These are phyloP conservation scores for Orius laevigatus DNA, from an alignment of 1,140 invertebrate genomes.

Conservation along the genomic window DNA sequence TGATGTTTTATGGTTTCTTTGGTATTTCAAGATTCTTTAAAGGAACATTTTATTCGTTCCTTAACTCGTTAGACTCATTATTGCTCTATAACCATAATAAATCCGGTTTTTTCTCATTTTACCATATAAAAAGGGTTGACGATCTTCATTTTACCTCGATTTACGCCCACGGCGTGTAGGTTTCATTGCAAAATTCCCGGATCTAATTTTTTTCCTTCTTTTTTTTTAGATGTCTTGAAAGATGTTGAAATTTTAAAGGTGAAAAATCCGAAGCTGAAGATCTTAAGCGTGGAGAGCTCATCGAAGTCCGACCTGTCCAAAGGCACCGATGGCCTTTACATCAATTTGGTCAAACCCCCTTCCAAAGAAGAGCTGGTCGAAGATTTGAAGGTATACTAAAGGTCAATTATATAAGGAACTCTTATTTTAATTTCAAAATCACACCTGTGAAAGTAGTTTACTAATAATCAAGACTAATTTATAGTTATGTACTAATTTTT, in stretches of 20 bases:
- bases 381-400: slow-evolving; percentile 29
- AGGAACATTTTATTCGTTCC: no score
- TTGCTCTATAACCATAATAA: no score
- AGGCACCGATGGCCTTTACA: slow-evolving; percentile 45
- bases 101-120: no score
- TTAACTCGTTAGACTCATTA: no score
- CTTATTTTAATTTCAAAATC: no score
- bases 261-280: slow-evolving; percentile 30
- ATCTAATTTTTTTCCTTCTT: background rate
- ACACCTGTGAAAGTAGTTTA: background rate
- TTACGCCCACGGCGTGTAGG: no score
- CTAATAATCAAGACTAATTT: background rate
- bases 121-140: no score
- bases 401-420: no score
- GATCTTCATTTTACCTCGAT: no score
- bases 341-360: slow-evolving; percentile 39
- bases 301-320: slow-evolving; percentile 22
- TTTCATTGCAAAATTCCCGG: no score
- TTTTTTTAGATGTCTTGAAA: slow-evolving; percentile 16
- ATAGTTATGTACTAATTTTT: background rate
- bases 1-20: no score
- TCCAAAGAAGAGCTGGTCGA: slow-evolving; percentile 38
- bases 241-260: slow-evolving; percentile 27
- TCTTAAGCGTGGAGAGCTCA: slow-evolving; percentile 28
- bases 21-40: no score